Evolutionary conservation across 2,113 vertebrate genomes (phyloP), one percentile per base, ranked within the genome.

Genomic region (Carassius carassius): DNA sequence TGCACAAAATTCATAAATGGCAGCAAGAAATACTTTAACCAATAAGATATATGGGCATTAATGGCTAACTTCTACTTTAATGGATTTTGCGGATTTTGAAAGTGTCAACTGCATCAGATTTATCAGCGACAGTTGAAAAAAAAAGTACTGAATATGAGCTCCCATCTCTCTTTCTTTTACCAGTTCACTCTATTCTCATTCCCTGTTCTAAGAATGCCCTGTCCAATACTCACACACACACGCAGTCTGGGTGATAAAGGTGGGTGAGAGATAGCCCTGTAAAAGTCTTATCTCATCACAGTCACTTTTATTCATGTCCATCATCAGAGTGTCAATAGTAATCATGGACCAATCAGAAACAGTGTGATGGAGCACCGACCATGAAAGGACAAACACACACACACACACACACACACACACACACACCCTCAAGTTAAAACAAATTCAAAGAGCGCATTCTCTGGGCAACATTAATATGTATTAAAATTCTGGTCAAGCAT

Each of bases 271-370:
- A 98, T 97, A 94, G 83, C n/a, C 73, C 60, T 49, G 41, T 78
- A 79, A 73, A 86, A 60, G 94, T 96, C 95, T 96, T 98, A 97
- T 97, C 96, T 98, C 96, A 96, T 96, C 95, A 95, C 97, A 97
- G 97, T 97, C 97, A 97, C 94, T 98, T 99, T 98, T 97, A 98
- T 98, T 98, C 97, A 96, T 97, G 97, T 98, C 97, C 96, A 99
- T 99, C 97, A 99, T 99, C 96, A 96, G 94, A 96, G 96, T 97
- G 97, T 98, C 97, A 97, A 99, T 99, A 96, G 96, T 97, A 95
- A 99, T 99, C 97, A 99, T 96, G 96, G 95, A 92, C 95, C 96
- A 95, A 96, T 97, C 96, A 96, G 95, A 96, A 96, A 95, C 81
- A 92, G 91, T 90, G 92, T 98, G 97, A 99, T 98, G 97, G 96